Evolutionary conservation across 1,140 invertebrate species (phyloP).

Genomic region (Rhynchophorus ferrugineus): DNA sequence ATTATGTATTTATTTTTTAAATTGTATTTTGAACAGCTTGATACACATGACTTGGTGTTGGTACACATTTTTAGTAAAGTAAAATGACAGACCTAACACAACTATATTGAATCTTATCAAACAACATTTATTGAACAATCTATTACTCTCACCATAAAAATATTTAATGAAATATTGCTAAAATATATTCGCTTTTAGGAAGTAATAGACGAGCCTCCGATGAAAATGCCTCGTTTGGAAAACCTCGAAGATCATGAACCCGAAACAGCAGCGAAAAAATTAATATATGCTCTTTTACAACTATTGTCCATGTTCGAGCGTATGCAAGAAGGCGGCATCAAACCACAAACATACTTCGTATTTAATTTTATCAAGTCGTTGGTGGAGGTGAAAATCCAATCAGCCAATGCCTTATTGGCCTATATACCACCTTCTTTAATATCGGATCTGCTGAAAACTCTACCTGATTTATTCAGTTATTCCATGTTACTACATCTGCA

Average conservation of each 20-base stretch:
- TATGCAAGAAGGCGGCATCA: constrained; percentile 62
- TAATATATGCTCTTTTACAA: constrained; percentile 26
- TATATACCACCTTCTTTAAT: constrained; percentile 71
- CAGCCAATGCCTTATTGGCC: constrained; percentile 68
- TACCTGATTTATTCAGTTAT: constrained; percentile 67
- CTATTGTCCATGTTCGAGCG: constrained; percentile 35
- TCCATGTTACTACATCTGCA: constrained; percentile 67
- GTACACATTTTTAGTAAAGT: no score
- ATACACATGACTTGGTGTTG: no score
- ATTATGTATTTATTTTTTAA: no score
- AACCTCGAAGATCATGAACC: constrained; percentile 49
- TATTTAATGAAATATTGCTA: no score
- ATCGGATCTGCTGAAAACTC: constrained; percentile 68
- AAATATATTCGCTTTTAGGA: constrained; percentile 9
- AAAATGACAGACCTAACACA: no score
- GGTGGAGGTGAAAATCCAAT: constrained; percentile 66
- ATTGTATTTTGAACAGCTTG: no score
- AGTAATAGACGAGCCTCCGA: constrained; percentile 43
- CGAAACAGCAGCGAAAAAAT: constrained; percentile 43
- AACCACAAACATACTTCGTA: constrained; percentile 79
- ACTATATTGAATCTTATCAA: no score
- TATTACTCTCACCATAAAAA: no score
- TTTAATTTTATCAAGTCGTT: constrained; percentile 74
- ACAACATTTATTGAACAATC: no score
- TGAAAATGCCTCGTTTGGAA: constrained; percentile 58